A percentile compares a stretch with the other conserved stretches of the same genome.
Evolutionary conservation across 1,140 invertebrate species (phyloP).

Genomic region (Coelopa frigida): DNA sequence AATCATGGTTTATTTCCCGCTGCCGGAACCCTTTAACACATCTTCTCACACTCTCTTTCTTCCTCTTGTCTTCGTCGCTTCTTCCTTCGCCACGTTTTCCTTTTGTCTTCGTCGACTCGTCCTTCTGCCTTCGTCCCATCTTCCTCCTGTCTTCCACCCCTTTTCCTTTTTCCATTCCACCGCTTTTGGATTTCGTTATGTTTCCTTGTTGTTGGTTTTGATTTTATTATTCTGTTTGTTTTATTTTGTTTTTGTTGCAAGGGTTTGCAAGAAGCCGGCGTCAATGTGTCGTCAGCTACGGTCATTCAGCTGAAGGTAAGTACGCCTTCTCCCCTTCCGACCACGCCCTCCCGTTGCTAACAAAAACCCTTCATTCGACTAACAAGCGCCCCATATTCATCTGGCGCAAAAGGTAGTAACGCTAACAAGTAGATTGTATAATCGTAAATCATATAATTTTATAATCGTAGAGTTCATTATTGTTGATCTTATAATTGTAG

Average conservation of each 20-base stretch:
- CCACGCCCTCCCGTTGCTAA: no score
- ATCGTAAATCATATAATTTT: no score
- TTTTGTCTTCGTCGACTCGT: background rate
- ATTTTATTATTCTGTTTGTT: slow-evolving; percentile 14
- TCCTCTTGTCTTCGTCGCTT: slow-evolving; percentile 22
- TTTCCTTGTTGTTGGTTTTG: background rate
- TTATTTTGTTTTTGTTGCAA: slow-evolving; percentile 44
- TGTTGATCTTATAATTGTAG: no score
- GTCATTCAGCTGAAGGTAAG: slow-evolving; percentile 87
- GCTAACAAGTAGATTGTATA: no score
- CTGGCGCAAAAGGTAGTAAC: no score
- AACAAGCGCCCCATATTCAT: no score
- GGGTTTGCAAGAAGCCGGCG: slow-evolving; percentile 79
- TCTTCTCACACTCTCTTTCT: slow-evolving; percentile 26
- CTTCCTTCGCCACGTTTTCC: background rate
- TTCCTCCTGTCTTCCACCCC: slow-evolving; percentile 16
- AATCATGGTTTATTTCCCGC: no score
- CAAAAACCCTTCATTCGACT: no score
- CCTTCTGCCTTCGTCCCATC: background rate
- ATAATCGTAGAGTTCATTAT: no score
- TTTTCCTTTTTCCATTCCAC: slow-evolving; percentile 12
- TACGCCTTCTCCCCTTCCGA: no score
- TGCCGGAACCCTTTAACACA: no score
- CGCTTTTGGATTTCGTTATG: background rate
- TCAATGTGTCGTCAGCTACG: slow-evolving; percentile 81